Evolutionary conservation across 2,797 vertebrate genomes (phyloP).

Genomic region (Emydoidea blandingii): DNA sequence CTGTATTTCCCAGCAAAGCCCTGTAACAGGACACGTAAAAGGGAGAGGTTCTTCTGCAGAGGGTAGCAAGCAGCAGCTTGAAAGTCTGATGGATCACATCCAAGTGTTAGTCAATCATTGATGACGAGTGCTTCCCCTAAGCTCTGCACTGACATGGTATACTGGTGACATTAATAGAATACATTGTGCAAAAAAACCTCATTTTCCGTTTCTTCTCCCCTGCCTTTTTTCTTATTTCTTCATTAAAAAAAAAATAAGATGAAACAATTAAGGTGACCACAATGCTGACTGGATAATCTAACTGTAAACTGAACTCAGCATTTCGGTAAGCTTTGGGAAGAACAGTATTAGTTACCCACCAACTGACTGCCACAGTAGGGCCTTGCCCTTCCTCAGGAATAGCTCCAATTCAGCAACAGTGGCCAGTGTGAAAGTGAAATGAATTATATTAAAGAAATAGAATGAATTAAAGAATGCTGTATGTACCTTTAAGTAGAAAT

Average conservation of each 20-base stretch:
- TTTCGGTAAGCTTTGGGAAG: background rate
- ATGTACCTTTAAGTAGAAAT: too few relatives aligned
- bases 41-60: background rate
- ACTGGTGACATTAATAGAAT: background rate
- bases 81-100: background rate
- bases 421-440: too few relatives aligned
- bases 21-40: background rate
- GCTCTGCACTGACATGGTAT: background rate
- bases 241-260: background rate
- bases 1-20: background rate
- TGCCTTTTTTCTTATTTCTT: background rate
- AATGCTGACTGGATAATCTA: background rate
- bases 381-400: background rate
- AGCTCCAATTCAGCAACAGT: background rate
- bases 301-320: background rate
- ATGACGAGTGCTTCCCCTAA: background rate
- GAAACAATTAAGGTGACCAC: background rate
- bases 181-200: background rate
- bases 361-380: background rate
- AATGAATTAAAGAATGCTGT: too few relatives aligned
- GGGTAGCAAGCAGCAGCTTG: constrained; percentile 20
- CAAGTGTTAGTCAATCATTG: background rate
- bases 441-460: too few relatives aligned
- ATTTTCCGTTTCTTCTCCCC: background rate
- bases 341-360: background rate